Evolutionary conservation across 2,797 vertebrate genomes (phyloP), one percentile per base, ranked within the genome.

Genomic region (Semaprochilodus insignis): DNA sequence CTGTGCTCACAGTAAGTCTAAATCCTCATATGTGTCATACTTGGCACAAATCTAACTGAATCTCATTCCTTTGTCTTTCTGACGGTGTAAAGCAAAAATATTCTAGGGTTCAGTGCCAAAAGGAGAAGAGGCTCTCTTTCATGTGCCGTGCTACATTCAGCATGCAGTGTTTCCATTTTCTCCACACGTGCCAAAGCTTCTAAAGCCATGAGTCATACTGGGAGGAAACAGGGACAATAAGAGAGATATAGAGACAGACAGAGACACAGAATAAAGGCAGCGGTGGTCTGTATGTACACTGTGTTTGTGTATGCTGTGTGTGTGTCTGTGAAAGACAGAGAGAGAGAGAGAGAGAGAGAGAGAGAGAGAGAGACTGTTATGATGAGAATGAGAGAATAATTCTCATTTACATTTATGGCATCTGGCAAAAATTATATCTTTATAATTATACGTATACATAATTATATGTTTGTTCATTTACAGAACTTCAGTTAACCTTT

Each of bases 271-370:
- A n/a, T 11, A 21, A 76, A 44, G 4, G 17, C 13, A 55, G 4
- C 55, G 23, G 15, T 15, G 15, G 48, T 57, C 48, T 74, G 70
- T 72, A 8, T 34, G 16, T 6, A 21, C 25, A 25, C 44, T 13
- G 44, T 48, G 44, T 48, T 10, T 62, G 3, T 62, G 25, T 34
- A n/a, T 65, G 62, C 3, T 65, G 23, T 62, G 59, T 13, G 7
- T 62, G 59, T 25, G 44, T 83, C 55, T 23, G 48, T 34, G n/a
- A 34, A 66, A 80, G 66, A 63, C n/a, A 60, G 51, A 80, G 15
- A 62, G 16, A 34, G 25, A 48, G 21, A 69, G 66, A n/a, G 8
- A 34, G 23, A 31, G 63, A 66, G 27, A 66, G 63, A 66, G 16
- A 66, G 63, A 66, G 14, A 66, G 52, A 34, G 51, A 59, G 54